A percentile compares a stretch with the other conserved stretches of the same genome.
phyloP scores from a whole-genome alignment of 2,797 vertebrate genomes.

The Fistularia tabacaria region DNA sequence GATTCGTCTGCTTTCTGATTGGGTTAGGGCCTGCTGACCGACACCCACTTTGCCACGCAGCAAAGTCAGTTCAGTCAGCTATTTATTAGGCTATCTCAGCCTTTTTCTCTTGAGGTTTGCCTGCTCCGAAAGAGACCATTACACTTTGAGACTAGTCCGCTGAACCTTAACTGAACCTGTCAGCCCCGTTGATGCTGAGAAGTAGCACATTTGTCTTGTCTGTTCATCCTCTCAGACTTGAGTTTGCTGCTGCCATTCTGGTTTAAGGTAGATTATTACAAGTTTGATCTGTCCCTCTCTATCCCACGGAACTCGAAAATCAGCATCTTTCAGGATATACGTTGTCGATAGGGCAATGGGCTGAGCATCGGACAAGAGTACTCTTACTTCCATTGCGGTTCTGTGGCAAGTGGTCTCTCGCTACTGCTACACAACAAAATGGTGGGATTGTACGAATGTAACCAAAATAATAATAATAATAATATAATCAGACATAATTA shows the following conservation, averaged over 20 bases:
- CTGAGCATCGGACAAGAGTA: constrained; percentile 5
- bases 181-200: constrained; percentile 43
- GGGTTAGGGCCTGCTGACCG: constrained; percentile 61
- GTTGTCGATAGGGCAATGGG: constrained; percentile 9
- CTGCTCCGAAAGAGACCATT: constrained; percentile 40
- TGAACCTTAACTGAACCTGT: constrained; percentile 45
- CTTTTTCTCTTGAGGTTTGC: constrained; percentile 41
- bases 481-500: too few species aligned
- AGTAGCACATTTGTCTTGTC: constrained; percentile 46
- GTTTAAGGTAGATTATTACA: constrained; percentile 30
- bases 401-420: constrained; percentile 1
- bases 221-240: constrained; percentile 22
- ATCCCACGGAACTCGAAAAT: constrained; percentile 10
- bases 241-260: constrained; percentile 21
- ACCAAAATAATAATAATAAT: too few species aligned
- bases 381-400: constrained; percentile 4
- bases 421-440: constrained; percentile 4
- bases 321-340: constrained; percentile 6
- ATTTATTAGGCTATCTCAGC: constrained; percentile 53
- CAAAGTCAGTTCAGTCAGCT: constrained; percentile 60
- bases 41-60: constrained; percentile 59
- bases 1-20: constrained; percentile 64
- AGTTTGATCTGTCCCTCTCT: constrained; percentile 10
- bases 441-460: not conserved
- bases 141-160: constrained; percentile 20